Conservation (phyloP, 2,888 invertebrate genomes). For the Cosmia trapezina region DNA sequence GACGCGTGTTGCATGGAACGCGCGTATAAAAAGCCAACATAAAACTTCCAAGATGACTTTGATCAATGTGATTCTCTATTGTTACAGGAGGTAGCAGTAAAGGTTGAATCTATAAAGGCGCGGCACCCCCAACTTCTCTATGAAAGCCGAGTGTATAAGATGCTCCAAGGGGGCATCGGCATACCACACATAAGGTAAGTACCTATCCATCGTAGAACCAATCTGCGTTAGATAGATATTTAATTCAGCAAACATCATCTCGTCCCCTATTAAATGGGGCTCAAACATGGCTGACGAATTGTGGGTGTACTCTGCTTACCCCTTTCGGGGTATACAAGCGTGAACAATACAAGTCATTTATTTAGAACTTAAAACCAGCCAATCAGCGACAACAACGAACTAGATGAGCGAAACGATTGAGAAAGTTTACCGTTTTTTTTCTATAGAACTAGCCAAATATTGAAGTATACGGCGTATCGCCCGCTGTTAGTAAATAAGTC, state of each 20-base stretch:
- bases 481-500: slow-evolving; percentile 19
- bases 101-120: slow-evolving; percentile 98
- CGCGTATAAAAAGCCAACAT: background rate
- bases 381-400: background rate
- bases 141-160: slow-evolving; percentile 99
- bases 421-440: background rate
- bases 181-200: slow-evolving; percentile 98
- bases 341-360: background rate
- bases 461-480: background rate
- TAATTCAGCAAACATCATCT: background rate
- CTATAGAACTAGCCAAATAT: background rate
- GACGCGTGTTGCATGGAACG: background rate
- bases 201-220: slow-evolving; percentile 6
- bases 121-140: slow-evolving; percentile 99
- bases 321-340: no score
- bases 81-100: slow-evolving; percentile 98
- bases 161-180: slow-evolving; percentile 98
- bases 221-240: background rate
- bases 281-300: background rate
- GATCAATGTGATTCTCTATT: slow-evolving; percentile 59
- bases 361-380: background rate
- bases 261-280: background rate
- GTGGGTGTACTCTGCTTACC: background rate
- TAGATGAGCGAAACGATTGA: background rate
- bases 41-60: background rate